Conservation (phyloP, 1,140 invertebrate species). For the Diorhabda carinulata region DNA sequence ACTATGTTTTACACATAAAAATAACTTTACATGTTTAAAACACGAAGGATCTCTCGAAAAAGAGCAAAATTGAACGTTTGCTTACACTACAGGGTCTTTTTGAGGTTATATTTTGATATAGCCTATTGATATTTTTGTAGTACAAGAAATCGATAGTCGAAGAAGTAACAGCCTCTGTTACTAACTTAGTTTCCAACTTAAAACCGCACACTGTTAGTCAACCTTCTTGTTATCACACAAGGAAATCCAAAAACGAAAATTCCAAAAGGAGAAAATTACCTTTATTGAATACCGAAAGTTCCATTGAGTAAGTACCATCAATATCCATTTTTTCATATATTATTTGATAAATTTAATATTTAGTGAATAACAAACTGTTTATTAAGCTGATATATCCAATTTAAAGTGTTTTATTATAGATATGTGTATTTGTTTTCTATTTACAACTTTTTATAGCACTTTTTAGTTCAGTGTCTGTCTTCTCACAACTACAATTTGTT, state of each 20-base stretch:
- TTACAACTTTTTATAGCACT: too few species aligned
- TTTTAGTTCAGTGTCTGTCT: too few species aligned
- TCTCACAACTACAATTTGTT: too few species aligned
- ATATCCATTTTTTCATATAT: background rate
- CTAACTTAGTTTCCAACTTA: slow-evolving; percentile 21
- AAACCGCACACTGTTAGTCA: slow-evolving; percentile 25
- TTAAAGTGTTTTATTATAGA: too few species aligned
- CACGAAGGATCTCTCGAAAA: too few species aligned
- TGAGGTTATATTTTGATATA: too few species aligned
- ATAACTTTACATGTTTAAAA: too few species aligned
- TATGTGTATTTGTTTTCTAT: too few species aligned
- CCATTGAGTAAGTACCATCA: slow-evolving; percentile 27
- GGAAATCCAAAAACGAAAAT: slow-evolving; percentile 30
- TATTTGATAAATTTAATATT: background rate
- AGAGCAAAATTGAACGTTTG: too few species aligned
- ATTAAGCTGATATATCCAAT: too few species aligned
- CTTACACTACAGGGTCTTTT: too few species aligned
- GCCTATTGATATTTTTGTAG: slow-evolving; percentile 22
- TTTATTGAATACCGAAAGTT: slow-evolving; percentile 7
- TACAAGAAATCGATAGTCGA: slow-evolving; percentile 37
- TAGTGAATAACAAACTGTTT: background rate
- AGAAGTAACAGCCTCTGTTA: slow-evolving; percentile 27
- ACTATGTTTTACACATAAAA: too few species aligned
- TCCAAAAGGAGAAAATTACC: slow-evolving; percentile 31
- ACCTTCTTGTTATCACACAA: slow-evolving; percentile 13